A percentile compares a stretch with the other conserved stretches of the same genome.
phyloP scores from a whole-genome alignment of 2,113 vertebrate genomes.

The Dasypus novemcinctus region DNA sequence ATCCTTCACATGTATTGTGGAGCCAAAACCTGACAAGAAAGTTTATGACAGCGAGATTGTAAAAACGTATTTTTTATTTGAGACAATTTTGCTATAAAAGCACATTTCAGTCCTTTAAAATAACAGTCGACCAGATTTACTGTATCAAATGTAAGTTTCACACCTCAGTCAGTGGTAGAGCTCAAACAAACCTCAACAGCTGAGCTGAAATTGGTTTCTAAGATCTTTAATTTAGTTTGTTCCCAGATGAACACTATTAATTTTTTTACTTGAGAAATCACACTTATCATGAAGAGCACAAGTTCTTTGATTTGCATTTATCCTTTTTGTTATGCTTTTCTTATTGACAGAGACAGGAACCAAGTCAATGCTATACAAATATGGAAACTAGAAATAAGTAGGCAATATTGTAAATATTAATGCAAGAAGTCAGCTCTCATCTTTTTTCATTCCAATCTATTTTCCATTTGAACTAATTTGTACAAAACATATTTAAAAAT shows the following conservation, averaged over 20 bases:
- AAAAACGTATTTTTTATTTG: conserved; percentile 79
- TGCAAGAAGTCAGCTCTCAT: too few relatives aligned
- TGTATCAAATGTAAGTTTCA: conserved; percentile 56
- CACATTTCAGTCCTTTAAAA: too few relatives aligned
- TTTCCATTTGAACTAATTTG: too few relatives aligned
- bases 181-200: too few relatives aligned
- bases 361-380: neutral
- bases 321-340: conserved; percentile 48
- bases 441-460: too few relatives aligned
- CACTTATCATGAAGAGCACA: neutral
- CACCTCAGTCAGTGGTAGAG: conserved; percentile 42
- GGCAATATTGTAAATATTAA: neutral
- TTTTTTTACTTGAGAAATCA: conserved; percentile 55
- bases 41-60: conserved; percentile 60
- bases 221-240: too few relatives aligned
- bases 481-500: too few relatives aligned
- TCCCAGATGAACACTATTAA: neutral
- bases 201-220: too few relatives aligned
- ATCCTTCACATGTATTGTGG: neutral
- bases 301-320: conserved; percentile 56
- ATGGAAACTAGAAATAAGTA: conserved; percentile 53
- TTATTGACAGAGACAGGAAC: too few relatives aligned
- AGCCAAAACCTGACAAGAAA: too few relatives aligned
- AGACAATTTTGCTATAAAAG: conserved; percentile 74
- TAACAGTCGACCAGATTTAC: conserved; percentile 72